Evolutionary conservation across 2,113 vertebrate genomes (phyloP).

Genomic region (Glaucomys volans): DNA sequence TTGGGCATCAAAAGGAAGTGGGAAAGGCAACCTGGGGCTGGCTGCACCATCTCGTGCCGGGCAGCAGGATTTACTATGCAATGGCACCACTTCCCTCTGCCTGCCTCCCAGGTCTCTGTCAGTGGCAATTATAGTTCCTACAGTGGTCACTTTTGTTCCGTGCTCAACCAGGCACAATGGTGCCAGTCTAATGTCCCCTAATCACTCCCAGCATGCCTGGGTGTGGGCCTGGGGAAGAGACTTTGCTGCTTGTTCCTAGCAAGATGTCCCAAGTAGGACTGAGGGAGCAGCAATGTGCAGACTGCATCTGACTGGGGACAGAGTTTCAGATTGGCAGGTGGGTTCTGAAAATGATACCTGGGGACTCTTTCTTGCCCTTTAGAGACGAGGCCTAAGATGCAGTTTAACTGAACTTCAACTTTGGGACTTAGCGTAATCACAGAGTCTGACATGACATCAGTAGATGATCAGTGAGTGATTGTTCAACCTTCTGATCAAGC

Average conservation of each 20-base stretch:
- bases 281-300: neutral
- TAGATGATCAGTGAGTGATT: neutral
- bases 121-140: neutral
- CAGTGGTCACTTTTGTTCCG: neutral
- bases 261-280: neutral
- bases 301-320: neutral
- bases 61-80: neutral
- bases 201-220: neutral
- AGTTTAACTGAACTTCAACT: neutral
- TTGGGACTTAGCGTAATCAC: neutral
- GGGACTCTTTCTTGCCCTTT: neutral
- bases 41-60: neutral
- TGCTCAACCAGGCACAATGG: neutral
- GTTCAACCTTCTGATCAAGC: neutral
- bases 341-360: neutral
- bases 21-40: neutral
- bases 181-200: neutral
- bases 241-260: neutral
- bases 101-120: neutral
- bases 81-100: neutral
- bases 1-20: neutral
- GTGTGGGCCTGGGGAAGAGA: neutral
- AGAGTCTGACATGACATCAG: neutral
- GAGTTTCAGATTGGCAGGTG: neutral
- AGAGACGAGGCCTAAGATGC: neutral